Evolutionary conservation across 1,140 invertebrate genomes (phyloP).

Genomic region (Asbolus verrucosus): DNA sequence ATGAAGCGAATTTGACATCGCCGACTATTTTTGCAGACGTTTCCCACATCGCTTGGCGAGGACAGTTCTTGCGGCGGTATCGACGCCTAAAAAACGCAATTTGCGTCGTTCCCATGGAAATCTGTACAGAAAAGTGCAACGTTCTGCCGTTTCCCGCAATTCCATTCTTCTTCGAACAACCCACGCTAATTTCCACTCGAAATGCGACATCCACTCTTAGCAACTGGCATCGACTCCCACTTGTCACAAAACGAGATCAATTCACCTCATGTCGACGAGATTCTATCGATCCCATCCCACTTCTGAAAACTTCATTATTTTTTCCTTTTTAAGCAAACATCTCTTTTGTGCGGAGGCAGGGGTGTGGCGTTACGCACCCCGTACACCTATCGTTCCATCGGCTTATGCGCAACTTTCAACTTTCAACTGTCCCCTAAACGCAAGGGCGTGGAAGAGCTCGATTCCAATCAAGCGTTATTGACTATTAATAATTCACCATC

Average conservation of each 20-base stretch:
- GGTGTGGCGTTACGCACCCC: slow-evolving; percentile 22
- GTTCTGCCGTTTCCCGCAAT: no score
- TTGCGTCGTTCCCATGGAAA: no score
- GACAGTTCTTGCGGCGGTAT: no score
- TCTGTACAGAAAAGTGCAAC: no score
- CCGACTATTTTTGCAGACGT: no score
- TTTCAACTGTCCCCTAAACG: slow-evolving; percentile 31
- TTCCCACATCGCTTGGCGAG: no score
- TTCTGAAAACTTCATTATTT: neutral
- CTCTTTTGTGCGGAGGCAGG: slow-evolving; percentile 5
- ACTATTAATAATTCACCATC: slow-evolving; percentile 37
- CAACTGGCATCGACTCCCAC: neutral
- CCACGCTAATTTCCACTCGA: no score
- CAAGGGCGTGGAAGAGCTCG: slow-evolving; percentile 29
- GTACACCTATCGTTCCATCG: neutral
- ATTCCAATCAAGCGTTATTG: slow-evolving; percentile 29
- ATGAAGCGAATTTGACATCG: no score
- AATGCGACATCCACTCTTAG: no score
- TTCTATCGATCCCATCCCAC: neutral
- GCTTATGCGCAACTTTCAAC: neutral
- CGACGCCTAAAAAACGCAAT: no score
- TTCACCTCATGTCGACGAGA: neutral
- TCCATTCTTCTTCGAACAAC: no score
- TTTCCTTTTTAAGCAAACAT: slow-evolving; percentile 25
- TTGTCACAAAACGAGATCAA: neutral